Base-by-base conservation (phyloP, 1,140 invertebrate genomes). In the Condylostylus longicornis region DNA sequence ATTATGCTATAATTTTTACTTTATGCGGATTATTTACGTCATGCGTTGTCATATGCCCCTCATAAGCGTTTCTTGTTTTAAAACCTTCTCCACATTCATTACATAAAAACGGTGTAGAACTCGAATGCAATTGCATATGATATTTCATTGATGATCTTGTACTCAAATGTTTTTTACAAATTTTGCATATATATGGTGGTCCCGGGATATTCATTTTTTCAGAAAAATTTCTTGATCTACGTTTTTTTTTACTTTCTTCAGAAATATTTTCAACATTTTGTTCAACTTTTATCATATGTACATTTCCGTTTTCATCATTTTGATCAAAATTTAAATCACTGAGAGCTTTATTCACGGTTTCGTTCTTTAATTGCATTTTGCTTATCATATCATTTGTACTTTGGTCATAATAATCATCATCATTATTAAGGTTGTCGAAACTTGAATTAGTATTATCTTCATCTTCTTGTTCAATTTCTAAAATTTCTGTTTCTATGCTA, bases 121-220 rank as follows among this genome's bases (percentile, higher is more conserved):
- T 51, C n/a, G 53, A 49, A 32, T 58, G 55, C 25, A 58, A 43
- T 36, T 53, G 51, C 54, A 58, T 58, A 33, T 58, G 55, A 28
- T 58, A 58, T 23, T 54, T 58, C 23, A 45, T 54, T 3, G 53
- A 55, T 22, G 46, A 47, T 18, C 18, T 45, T 14, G 51, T 54
- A 31, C 52, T 54, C 1, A 54, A 38, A 17, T 51, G 41, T 36
- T 56, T 56, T 3, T 18, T 21, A 32, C 53, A 56, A 9, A 50
- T 47, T 43, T 56, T 9, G 2, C 42, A 56, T 14, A 33, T 35
- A 36, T 43, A 53, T 2, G 49, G 8, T 54, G 53, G 23, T 45
- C 53, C 27, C 37, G 42, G 28, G 46, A 49, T 7, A 46, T 49
- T 33, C 52, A 54, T 2, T 44, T 9, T 13, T 23, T 9, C 3